Base-by-base conservation (phyloP, 2,797 vertebrate species). In the Acanthurus leucopareius region DNA sequence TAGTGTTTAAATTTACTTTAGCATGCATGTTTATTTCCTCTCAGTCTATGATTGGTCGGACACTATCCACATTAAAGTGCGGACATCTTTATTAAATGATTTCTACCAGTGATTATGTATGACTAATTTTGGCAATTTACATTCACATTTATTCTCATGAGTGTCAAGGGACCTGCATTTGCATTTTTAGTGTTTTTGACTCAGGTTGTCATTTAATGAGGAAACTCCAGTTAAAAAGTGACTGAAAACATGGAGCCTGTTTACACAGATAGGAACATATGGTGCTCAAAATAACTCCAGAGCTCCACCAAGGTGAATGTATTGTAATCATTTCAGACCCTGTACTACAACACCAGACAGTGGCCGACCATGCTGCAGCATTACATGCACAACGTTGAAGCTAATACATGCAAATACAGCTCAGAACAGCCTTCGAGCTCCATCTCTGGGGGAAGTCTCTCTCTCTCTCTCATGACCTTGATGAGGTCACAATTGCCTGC, bases 381-480 rank as follows among this genome's bases (percentile, higher is more conserved):
- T 58, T 51, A 17, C 32, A 75, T 40, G 38, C 67, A 68, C 69
- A 58, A n/a, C 59, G 75, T 45, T 84, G 67, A 79, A 51, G 75
- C 15, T 92, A 87, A 89, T 87, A 58, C 82, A 91, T 88, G 86
- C 88, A 88, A 90, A 92, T 86, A 52, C 47, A 51, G 68, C 38
- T 56, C 66, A 75, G 83, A 80, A 79, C 47, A 42, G 17, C 69
- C 65, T 69, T 63, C 48, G 32, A 58, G 81, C 80, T 54, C 42
- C 20, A 14, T 74, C 83, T 86, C 82, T 54, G 49, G 73, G 82
- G 76, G 57, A 57, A 77, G 63, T 68, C 53, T 85, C 64, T 84
- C 82, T 68, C 53, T 85, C 64, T 84, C 82, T 82, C 64, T 69
- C 61, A 1, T 77, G 82, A 91, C 90, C 86, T 89, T 86, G 82